Base-by-base conservation (phyloP, 1,140 invertebrate genomes). In the Antheraea pernyi region DNA sequence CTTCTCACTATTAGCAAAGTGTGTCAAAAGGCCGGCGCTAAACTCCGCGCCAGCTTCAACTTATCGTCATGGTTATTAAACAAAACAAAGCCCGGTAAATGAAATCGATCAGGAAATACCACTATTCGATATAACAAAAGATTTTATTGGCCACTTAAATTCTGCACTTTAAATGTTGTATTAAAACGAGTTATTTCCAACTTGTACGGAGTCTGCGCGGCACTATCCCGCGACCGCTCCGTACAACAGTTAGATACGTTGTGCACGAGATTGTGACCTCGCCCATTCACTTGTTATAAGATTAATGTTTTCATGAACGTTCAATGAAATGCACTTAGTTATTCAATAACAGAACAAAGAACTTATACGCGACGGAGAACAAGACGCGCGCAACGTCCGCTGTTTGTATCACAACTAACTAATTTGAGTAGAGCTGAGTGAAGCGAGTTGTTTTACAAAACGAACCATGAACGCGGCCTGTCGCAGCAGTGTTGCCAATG, bases 231-330 rank as follows among this genome's bases (percentile, higher is more conserved):
- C 61, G 62, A 73, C 19, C 48, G 61, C 42, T 36, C 19, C 42
- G 64, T 18, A 59, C 8, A 18, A 16, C 48, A 39, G 48, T 18
- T 65, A 61, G 48, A 42, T 60, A 22, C 59, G 69, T 71, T 19
- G 65, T 18, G 59, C 74, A 69, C 69, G 68, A 69, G 71, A 59
- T 59, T 65, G 59, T 73, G 86, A 81, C 86, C 83, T 89, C 85
- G 83, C 73, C 77, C 84, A 74, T 80, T 85, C 83, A 83, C 80
- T 82, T 76, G 64, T 9, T 39, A 62, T 68, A 79, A 81, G 82
- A 84, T 73, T 81, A 30, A 84, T 81, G 76, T 85, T 84, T 83
- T 84, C 46, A 37, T 65, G 39, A 37, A 42, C 46, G 36, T 61
- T 36, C 18, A 63, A 64, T 72, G 68, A 58, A 70, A 63, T 59